Conservation (phyloP, 2,888 invertebrate genomes). For the Pachydiplax longipennis region DNA sequence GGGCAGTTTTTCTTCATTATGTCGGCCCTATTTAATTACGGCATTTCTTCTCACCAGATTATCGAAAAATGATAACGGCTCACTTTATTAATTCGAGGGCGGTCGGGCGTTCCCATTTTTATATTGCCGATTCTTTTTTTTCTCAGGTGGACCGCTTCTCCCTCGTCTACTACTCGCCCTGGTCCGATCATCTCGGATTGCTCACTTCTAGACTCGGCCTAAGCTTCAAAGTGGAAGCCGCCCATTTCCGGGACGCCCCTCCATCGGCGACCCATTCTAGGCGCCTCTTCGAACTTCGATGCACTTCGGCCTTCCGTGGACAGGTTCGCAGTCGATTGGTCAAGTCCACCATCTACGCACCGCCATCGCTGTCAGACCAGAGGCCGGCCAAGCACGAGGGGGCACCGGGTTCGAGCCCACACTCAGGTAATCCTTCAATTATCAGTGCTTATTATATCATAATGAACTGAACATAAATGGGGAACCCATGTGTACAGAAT, state of each 20-base stretch:
- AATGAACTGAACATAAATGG: too few species aligned
- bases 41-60: too few species aligned
- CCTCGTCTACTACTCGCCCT: not conserved
- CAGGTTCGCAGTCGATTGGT: conserved; percentile 46
- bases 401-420: not conserved
- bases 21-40: too few species aligned
- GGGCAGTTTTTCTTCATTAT: too few species aligned
- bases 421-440: too few species aligned
- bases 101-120: too few species aligned
- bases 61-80: too few species aligned
- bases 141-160: conserved; percentile 11
- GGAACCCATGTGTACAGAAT: too few species aligned
- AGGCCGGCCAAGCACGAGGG: conserved; percentile 29
- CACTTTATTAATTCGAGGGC: too few species aligned
- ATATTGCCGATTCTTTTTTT: not conserved
- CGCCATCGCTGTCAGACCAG: conserved; percentile 4
- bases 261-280: not conserved
- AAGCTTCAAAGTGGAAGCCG: conserved; percentile 54
- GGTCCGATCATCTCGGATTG: not conserved
- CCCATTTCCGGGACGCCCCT: conserved; percentile 52
- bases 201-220: conserved; percentile 53
- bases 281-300: conserved; percentile 53
- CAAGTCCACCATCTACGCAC: not conserved
- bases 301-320: conserved; percentile 54
- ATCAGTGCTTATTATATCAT: too few species aligned